Conservation (phyloP, 2,113 vertebrate species). For the Alouatta palliata region DNA sequence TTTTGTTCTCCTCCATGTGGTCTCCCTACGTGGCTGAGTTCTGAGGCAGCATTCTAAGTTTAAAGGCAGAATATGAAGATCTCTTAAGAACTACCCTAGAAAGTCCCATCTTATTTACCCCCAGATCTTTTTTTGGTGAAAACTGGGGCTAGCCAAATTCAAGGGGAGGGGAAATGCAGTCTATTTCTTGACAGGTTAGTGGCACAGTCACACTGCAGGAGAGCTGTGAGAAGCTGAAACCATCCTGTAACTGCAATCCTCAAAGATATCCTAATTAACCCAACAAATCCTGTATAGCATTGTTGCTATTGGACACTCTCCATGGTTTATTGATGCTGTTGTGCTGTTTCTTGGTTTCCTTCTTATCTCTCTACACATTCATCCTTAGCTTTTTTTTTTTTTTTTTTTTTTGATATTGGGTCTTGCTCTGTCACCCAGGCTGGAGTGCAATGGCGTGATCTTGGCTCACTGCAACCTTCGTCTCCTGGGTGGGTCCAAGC, state of each 20-base stretch:
- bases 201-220: not conserved
- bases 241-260: not conserved
- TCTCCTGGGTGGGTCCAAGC: too few relatives aligned
- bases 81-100: not conserved
- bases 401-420: too few relatives aligned
- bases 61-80: not conserved
- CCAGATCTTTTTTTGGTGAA: not conserved
- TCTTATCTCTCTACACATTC: not conserved
- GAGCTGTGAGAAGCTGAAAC: not conserved
- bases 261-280: not conserved
- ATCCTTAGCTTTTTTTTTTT: too few relatives aligned
- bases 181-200: not conserved
- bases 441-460: fast-evolving
- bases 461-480: too few relatives aligned
- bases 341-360: not conserved
- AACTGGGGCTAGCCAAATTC: not conserved
- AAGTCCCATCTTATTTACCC: not conserved
- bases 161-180: not conserved
- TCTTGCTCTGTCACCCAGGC: too few relatives aligned
- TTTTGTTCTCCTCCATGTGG: not conserved
- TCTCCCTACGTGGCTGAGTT: not conserved
- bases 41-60: not conserved
- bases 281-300: not conserved
- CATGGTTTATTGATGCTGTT: not conserved
- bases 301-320: too few relatives aligned